Evolutionary conservation across 2,797 vertebrate species (phyloP).

Genomic region (Spondyliosoma cantharus): DNA sequence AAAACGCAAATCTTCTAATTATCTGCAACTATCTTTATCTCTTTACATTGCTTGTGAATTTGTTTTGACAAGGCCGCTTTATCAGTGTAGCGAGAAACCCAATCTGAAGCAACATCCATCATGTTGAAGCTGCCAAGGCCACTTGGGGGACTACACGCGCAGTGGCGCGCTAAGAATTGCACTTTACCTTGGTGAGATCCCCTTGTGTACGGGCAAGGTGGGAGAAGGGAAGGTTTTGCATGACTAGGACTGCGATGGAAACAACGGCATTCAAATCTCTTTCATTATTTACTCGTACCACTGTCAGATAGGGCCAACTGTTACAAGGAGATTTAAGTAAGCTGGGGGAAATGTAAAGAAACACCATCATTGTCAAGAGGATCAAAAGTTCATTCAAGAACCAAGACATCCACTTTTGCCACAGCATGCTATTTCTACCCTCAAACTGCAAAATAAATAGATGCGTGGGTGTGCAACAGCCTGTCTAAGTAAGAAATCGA

Average conservation of each 20-base stretch:
- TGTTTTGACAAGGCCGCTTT: slow-evolving; percentile 77
- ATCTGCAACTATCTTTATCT: slow-evolving; percentile 77
- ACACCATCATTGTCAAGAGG: slow-evolving; percentile 16
- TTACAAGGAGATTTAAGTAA: background rate
- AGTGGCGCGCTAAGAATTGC: slow-evolving; percentile 56
- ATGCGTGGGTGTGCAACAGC: slow-evolving; percentile 68
- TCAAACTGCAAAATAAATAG: slow-evolving; percentile 40
- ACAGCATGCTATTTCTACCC: slow-evolving; percentile 6
- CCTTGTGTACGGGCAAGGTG: slow-evolving; percentile 35
- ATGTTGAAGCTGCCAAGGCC: slow-evolving; percentile 61
- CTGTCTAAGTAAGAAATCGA: slow-evolving; percentile 72
- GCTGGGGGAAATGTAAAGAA: slow-evolving; percentile 12
- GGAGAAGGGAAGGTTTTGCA: slow-evolving; percentile 27
- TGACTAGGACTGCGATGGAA: slow-evolving; percentile 34
- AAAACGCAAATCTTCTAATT: slow-evolving; percentile 78
- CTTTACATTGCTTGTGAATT: slow-evolving; percentile 57
- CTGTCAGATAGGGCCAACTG: slow-evolving; percentile 44
- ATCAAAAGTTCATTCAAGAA: slow-evolving; percentile 34
- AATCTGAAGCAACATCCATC: slow-evolving; percentile 80
- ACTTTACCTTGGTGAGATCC: slow-evolving; percentile 67
- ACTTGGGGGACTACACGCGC: slow-evolving; percentile 58
- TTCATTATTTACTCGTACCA: slow-evolving; percentile 64
- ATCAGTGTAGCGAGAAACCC: slow-evolving; percentile 64
- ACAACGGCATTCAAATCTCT: slow-evolving; percentile 62
- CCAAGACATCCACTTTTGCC: slow-evolving; percentile 25